Percentiles rank a stretch among this genome's conserved stretches.
phyloP scores from a whole-genome alignment of 1,140 invertebrate species.

The Varroa destructor region DNA sequence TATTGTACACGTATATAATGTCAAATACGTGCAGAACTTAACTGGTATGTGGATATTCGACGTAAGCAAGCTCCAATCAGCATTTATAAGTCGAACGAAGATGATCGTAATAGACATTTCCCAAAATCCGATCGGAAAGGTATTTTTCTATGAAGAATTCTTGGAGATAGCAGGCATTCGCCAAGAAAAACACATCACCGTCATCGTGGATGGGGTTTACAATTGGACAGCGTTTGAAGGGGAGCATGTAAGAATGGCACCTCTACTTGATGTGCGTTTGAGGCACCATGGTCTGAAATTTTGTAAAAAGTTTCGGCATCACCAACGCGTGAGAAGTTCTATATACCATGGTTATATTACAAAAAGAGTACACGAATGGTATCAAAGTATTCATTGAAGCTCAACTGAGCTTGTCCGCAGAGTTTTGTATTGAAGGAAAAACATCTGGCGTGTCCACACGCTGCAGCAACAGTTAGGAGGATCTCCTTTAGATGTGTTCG shows the following conservation, averaged over 20 bases:
- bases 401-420: too few species aligned
- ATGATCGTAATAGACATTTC: constrained; percentile 88
- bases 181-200: constrained; percentile 77
- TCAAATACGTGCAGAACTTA: constrained; percentile 37
- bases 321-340: constrained; percentile 51
- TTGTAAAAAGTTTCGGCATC: constrained; percentile 90
- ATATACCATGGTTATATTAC: not conserved
- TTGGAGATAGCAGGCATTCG: constrained; percentile 67
- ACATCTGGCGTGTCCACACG: too few species aligned
- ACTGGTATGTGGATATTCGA: constrained; percentile 82
- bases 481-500: too few species aligned
- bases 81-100: constrained; percentile 81
- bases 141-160: constrained; percentile 46
- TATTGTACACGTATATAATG: too few species aligned
- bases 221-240: constrained; percentile 86
- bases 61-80: constrained; percentile 56
- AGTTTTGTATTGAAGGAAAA: too few species aligned
- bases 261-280: constrained; percentile 96
- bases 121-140: constrained; percentile 86
- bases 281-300: constrained; percentile 88
- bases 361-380: not conserved
- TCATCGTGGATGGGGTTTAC: constrained; percentile 90
- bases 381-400: too few species aligned
- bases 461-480: too few species aligned
- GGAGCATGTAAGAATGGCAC: constrained; percentile 75